phyloP scores from a whole-genome alignment of 2,113 vertebrate species.

The Marmota flaviventris region DNA sequence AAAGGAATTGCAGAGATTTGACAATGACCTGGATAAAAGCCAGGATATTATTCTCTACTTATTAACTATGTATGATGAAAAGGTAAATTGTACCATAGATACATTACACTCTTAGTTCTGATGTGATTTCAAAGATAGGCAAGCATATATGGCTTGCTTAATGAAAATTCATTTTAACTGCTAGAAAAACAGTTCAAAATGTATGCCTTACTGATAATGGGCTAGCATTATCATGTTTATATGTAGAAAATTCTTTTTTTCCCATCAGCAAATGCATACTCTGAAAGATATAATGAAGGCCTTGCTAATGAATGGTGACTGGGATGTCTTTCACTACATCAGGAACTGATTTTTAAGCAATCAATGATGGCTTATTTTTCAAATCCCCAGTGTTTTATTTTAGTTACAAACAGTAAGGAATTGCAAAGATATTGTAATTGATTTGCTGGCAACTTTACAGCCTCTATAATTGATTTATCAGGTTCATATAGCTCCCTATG shows the following conservation, averaged over 20 bases:
- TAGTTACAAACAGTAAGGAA: slow-evolving; percentile 76
- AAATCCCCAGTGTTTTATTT: slow-evolving; percentile 72
- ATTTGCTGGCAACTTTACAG: slow-evolving; percentile 80
- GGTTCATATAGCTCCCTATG: slow-evolving; percentile 61
- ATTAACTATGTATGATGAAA: slow-evolving; percentile 51
- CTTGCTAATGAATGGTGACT: slow-evolving; percentile 66
- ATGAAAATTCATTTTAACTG: slow-evolving; percentile 42
- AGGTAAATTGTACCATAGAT: slow-evolving; percentile 37
- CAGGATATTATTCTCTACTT: slow-evolving; percentile 7
- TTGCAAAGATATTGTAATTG: slow-evolving; percentile 77
- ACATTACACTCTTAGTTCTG: background rate
- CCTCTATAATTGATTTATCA: slow-evolving; percentile 65
- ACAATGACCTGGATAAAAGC: background rate
- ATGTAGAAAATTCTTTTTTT: slow-evolving; percentile 47
- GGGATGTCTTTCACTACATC: slow-evolving; percentile 66
- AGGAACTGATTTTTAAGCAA: slow-evolving; percentile 73
- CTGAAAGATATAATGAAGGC: slow-evolving; percentile 68
- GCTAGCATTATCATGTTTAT: slow-evolving; percentile 62
- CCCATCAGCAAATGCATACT: slow-evolving; percentile 61
- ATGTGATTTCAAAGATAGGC: slow-evolving; percentile 43
- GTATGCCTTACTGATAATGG: slow-evolving; percentile 53
- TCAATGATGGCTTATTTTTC: slow-evolving; percentile 66
- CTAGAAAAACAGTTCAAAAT: slow-evolving; percentile 63
- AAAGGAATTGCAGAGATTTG: slow-evolving; percentile 24
- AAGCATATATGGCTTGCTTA: slow-evolving; percentile 31